Percentiles rank a stretch among this genome's conserved stretches.
Evolutionary conservation across 2,888 invertebrate species (phyloP).

Genomic region (Chrysina gloriosa): DNA sequence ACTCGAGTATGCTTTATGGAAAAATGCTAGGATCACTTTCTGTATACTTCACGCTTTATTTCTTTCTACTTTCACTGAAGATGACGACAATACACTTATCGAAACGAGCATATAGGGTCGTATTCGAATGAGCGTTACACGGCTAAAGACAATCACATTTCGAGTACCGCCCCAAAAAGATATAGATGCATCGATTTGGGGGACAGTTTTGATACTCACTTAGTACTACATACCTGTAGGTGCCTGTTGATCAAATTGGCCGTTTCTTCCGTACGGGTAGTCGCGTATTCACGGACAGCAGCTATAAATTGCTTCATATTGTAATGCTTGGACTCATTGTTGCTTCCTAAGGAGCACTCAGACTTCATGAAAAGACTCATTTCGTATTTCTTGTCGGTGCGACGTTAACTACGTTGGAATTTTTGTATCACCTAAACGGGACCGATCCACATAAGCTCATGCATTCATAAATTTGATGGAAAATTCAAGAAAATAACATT

Average conservation of each 20-base stretch:
- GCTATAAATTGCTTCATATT: conserved; percentile 69
- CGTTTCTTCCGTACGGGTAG: conserved; percentile 68
- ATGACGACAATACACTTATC: too few species aligned
- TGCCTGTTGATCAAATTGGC: conserved; percentile 68
- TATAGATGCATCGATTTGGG: too few species aligned
- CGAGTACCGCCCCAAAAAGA: too few species aligned
- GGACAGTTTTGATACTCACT: not conserved
- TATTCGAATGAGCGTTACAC: too few species aligned
- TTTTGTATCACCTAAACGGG: not conserved
- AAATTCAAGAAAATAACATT: conserved; percentile 7
- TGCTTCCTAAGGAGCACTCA: conserved; percentile 1
- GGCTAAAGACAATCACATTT: too few species aligned
- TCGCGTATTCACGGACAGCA: conserved; percentile 68
- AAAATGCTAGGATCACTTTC: too few species aligned
- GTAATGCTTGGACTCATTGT: conserved; percentile 47
- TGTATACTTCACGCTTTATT: too few species aligned
- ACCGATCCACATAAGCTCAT: not conserved
- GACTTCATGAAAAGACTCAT: conserved; percentile 20
- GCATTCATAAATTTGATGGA: conserved; percentile 9
- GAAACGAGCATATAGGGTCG: too few species aligned
- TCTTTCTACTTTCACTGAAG: too few species aligned
- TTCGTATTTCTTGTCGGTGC: not conserved
- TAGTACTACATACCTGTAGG: conserved; percentile 55
- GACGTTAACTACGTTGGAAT: not conserved
- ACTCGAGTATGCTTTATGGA: too few species aligned